Evolutionary conservation across 1,140 invertebrate genomes (phyloP), one percentile per base, ranked within the genome.

Genomic region (Rhagoletis pomonella): DNA sequence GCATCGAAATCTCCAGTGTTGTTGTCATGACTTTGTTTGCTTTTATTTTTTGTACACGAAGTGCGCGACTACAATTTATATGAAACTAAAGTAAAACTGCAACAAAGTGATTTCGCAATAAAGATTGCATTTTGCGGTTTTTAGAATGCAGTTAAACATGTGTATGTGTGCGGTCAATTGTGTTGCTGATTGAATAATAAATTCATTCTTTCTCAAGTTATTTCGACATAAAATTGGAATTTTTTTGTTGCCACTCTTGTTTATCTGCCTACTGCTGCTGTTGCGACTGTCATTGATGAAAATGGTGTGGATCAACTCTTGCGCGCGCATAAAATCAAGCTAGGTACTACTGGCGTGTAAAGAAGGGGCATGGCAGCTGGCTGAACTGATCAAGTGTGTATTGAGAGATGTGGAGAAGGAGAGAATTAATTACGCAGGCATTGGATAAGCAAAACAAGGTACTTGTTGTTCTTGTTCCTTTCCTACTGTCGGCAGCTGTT

Each of bases 101-200:
- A 47, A 73, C 42, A 42, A n/a, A 5, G 42, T 73, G 39, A 42
- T 42, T 67, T 67, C 64, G 7, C 12, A 7, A 39, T 67, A 9
- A n/a, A 73, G 12, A 17, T 5, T 73, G 42, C 29, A 73, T 47
- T 73, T 73, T 47, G 69, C n/a, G 69, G 69, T 47, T 73, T 73
- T 2, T 47, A 47, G 42, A 73, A 12, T 17, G 12, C 42, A 47
- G 47, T 12, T 19, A 67, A 67, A 14, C 29, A 29, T 73, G 44
- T 44, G 6, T 44, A 47, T 17, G 44, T 4, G 65, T 67, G 29
- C 12, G 17, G 3, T 73, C 4, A 44, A 47, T 47, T 17, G 67
- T 42, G 65, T 39, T 17, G 19, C 9, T 39, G 65, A 9, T 9
- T 29, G 19, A 39, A 9, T 4, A 10, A 7, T 67, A 10, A 67